Conservation (phyloP, 2,888 invertebrate species). For the Pristionchus maxplancki region DNA sequence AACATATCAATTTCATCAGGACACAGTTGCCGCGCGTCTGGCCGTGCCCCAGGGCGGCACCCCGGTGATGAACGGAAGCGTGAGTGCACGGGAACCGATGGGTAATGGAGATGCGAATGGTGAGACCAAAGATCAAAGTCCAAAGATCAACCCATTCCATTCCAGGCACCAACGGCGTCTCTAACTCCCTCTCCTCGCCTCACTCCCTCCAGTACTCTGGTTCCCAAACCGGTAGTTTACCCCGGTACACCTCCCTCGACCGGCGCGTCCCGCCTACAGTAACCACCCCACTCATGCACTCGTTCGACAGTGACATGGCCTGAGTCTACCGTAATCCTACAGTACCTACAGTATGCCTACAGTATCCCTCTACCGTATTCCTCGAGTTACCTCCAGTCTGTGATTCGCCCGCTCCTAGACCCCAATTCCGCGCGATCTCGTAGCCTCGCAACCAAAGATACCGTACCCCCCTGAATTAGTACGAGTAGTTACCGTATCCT, state of each 20-base stretch:
- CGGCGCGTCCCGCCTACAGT: constrained; percentile 57
- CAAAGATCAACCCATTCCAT: neutral
- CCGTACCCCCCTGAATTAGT: neutral
- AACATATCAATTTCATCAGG: no score
- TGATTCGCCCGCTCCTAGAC: neutral
- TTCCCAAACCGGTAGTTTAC: constrained; percentile 10
- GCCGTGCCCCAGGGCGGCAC: constrained; percentile 38
- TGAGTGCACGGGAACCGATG: neutral
- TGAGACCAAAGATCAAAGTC: neutral
- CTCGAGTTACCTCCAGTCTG: no score
- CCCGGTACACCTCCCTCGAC: neutral
- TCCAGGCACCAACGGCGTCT: constrained; percentile 22
- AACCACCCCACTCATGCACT: constrained; percentile 64
- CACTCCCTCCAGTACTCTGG: constrained; percentile 40
- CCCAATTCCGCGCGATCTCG: constrained; percentile 1
- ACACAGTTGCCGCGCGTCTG: constrained; percentile 44
- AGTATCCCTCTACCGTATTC: neutral
- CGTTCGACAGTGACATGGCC: constrained; percentile 56
- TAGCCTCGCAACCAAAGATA: neutral
- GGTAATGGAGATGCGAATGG: constrained; percentile 20
- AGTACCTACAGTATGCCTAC: neutral
- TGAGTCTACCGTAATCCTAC: neutral
- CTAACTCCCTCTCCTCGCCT: constrained; percentile 30
- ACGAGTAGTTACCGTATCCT: constrained; percentile 29
- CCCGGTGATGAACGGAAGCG: neutral